These are phyloP conservation scores for Phalloptychus januarius DNA, from an alignment of 2,797 vertebrate genomes.

Conservation along the genomic window DNA sequence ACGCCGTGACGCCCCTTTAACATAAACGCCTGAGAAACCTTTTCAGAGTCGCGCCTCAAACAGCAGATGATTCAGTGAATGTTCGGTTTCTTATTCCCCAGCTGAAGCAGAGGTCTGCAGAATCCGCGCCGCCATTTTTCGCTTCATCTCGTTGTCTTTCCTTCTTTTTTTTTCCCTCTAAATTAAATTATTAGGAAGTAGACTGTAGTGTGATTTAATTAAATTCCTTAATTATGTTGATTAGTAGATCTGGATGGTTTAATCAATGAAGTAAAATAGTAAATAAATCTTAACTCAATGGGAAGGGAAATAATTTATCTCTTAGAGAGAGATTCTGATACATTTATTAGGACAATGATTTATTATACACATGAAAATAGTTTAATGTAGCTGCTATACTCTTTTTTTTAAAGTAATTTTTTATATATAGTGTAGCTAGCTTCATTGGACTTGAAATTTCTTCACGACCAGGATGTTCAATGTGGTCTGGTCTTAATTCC, in stretches of 20 bases:
- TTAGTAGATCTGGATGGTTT: background rate
- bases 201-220: background rate
- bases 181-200: slow-evolving; percentile 1
- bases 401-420: background rate
- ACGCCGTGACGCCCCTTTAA: background rate
- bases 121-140: background rate
- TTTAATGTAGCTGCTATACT: background rate
- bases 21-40: background rate
- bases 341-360: background rate
- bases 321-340: background rate
- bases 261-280: background rate
- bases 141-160: background rate
- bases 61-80: background rate
- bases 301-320: background rate
- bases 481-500: slow-evolving; percentile 55
- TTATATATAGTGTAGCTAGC: background rate
- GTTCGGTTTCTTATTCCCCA: background rate
- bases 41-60: background rate
- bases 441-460: background rate
- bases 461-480: slow-evolving; percentile 2
- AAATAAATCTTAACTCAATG: background rate
- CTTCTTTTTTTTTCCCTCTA: background rate
- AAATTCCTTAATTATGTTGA: background rate
- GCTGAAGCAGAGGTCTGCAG: background rate
- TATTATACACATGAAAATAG: background rate